phyloP scores from a whole-genome alignment of 1,140 invertebrate genomes.

The Conus betulinus region DNA sequence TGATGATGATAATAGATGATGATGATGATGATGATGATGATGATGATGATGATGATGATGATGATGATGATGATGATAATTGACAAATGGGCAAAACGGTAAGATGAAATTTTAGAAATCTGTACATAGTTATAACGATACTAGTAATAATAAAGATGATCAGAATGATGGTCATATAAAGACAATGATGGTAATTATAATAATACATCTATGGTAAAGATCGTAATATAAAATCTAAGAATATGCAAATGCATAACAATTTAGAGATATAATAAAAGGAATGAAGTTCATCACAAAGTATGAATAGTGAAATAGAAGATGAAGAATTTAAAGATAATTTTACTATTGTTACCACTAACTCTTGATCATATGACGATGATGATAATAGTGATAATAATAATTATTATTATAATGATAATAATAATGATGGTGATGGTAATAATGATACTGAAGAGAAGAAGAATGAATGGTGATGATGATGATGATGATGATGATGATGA shows the following conservation, averaged over 20 bases:
- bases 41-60: not conserved
- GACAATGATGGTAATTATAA: too few species aligned
- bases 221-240: too few species aligned
- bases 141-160: not conserved
- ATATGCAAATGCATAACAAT: too few species aligned
- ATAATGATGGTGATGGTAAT: not conserved
- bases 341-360: too few species aligned
- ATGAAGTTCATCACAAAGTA: too few species aligned
- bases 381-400: not conserved
- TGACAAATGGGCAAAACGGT: not conserved
- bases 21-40: slow-evolving; percentile 24
- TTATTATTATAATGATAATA: not conserved
- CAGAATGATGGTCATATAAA: too few species aligned
- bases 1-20: too few species aligned
- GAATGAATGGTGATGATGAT: slow-evolving; percentile 6
- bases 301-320: too few species aligned
- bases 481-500: slow-evolving; percentile 27
- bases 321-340: too few species aligned
- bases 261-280: too few species aligned
- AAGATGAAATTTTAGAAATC: not conserved
- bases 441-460: not conserved
- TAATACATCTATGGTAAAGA: too few species aligned
- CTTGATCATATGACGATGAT: not conserved
- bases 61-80: not conserved
- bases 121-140: not conserved